Evolutionary conservation across 2,113 vertebrate species (phyloP).

Genomic region (Platycercus adscitus): DNA sequence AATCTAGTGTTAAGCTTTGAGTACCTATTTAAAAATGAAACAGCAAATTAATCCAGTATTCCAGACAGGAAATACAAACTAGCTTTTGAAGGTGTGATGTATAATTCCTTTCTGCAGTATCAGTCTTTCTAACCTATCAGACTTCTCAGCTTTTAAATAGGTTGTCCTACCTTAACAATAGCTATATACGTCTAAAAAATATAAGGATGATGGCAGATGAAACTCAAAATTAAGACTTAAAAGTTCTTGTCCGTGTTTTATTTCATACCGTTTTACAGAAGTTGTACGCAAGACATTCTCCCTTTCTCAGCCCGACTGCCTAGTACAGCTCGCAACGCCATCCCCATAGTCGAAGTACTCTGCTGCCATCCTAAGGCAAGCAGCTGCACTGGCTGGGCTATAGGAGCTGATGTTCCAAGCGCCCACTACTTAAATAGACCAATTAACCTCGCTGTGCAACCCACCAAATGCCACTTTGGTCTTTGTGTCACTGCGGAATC

Average conservation of each 20-base stretch:
- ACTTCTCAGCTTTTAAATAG: not conserved
- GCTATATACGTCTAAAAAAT: not conserved
- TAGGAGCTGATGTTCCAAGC: not conserved
- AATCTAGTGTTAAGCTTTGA: not conserved
- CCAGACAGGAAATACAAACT: not conserved
- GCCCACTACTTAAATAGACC: not conserved
- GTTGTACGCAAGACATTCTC: fast-evolving
- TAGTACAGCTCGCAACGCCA: fast-evolving
- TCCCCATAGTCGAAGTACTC: not conserved
- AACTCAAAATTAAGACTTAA: not conserved
- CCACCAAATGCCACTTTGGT: not conserved
- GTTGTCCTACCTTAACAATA: not conserved
- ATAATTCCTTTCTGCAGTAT: not conserved
- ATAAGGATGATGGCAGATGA: not conserved
- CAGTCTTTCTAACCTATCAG: not conserved
- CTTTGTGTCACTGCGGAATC: not conserved
- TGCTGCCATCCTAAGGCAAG: conserved; percentile 53
- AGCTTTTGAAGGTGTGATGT: not conserved
- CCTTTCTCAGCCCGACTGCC: fast-evolving
- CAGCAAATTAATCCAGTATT: not conserved
- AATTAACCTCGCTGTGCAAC: not conserved
- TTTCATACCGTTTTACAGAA: not conserved
- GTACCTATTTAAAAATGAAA: not conserved
- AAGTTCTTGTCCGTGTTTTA: not conserved
- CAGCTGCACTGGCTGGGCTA: not conserved